These are phyloP conservation scores for Pristiophorus japonicus DNA, from an alignment of 2,113 vertebrate species.

Conservation along the genomic window DNA sequence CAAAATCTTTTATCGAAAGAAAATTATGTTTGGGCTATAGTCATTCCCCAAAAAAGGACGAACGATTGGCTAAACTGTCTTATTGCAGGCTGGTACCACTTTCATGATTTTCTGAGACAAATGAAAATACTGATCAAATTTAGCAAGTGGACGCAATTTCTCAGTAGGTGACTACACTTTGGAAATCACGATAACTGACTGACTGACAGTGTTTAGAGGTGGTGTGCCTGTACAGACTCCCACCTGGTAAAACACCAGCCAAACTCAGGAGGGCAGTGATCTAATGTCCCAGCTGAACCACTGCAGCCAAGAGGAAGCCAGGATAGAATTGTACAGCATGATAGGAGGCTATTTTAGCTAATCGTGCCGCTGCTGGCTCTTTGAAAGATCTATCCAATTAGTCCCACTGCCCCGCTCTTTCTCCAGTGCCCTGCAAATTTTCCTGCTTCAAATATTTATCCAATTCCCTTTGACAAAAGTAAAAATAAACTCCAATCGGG, in stretches of 20 bases:
- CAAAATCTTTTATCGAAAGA: background rate
- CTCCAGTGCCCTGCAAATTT: background rate
- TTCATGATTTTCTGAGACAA: background rate
- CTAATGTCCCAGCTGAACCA: background rate
- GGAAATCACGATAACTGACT: too few species aligned
- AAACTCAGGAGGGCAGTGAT: background rate
- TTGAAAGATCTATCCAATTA: background rate
- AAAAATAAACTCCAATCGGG: background rate
- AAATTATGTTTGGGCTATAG: slow-evolving; percentile 34
- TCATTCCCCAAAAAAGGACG: background rate
- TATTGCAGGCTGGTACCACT: background rate
- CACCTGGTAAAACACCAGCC: background rate
- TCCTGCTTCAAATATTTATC: background rate
- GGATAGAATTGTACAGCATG: background rate
- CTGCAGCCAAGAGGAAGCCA: background rate
- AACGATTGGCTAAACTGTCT: background rate
- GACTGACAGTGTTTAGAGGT: background rate
- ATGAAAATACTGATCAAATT: background rate
- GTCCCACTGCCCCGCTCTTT: background rate
- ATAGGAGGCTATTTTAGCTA: background rate
- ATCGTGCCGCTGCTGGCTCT: background rate
- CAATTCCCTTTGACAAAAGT: background rate
- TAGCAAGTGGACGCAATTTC: background rate
- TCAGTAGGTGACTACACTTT: background rate
- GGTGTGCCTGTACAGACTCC: background rate